These are phyloP conservation scores for Mus caroli DNA, from an alignment of 2,797 vertebrate genomes.

Conservation along the genomic window DNA sequence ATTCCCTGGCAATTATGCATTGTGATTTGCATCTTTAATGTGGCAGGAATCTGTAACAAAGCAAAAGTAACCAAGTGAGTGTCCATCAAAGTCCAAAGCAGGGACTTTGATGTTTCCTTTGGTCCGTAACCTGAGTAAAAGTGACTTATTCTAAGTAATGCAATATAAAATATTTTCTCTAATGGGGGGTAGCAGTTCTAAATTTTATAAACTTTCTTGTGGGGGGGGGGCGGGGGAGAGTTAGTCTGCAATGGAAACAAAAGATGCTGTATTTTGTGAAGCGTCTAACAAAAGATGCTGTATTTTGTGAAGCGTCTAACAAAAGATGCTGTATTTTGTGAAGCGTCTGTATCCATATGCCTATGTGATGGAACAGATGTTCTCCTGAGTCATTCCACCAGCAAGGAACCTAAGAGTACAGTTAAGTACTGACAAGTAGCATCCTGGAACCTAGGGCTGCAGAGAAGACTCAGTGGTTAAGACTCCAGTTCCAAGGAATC, in stretches of 20 bases:
- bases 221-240: too few relatives aligned
- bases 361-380: background rate
- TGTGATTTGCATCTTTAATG: constrained; percentile 45
- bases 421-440: background rate
- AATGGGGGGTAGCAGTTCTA: background rate
- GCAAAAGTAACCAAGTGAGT: constrained; percentile 34
- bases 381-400: constrained; percentile 12
- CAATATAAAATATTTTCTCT: background rate
- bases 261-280: background rate
- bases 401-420: background rate
- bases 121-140: constrained; percentile 27
- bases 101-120: constrained; percentile 22
- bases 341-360: background rate
- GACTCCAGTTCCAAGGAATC: background rate
- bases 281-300: too few relatives aligned
- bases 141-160: background rate
- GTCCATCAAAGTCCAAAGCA: too few relatives aligned
- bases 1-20: constrained; percentile 43
- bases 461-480: background rate
- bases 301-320: background rate
- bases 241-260: constrained; percentile 40
- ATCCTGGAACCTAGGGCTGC: background rate
- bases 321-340: background rate
- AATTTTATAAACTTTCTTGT: background rate
- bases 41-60: constrained; percentile 39